phyloP scores from a whole-genome alignment of 2,888 invertebrate species.

The Melanargia galathea region DNA sequence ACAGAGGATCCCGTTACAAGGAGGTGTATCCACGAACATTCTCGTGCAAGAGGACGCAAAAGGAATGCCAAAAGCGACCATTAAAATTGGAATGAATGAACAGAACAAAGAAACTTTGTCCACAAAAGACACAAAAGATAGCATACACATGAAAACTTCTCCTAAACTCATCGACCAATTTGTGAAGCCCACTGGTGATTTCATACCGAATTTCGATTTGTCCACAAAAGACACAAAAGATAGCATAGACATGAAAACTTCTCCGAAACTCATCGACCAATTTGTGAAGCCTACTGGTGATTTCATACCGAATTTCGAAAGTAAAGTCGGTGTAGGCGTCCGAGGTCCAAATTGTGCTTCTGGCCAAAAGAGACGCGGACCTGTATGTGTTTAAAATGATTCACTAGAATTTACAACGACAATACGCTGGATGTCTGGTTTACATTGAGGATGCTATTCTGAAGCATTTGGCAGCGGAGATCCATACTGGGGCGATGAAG shows the following conservation, averaged over 20 bases:
- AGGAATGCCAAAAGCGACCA: conserved; percentile 20
- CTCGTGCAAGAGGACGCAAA: conserved; percentile 31
- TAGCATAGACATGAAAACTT: not conserved
- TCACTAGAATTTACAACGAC: not conserved
- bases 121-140: not conserved
- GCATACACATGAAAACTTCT: not conserved
- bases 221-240: not conserved
- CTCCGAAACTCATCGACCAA: conserved; percentile 20
- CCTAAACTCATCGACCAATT: conserved; percentile 23
- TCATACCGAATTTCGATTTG: conserved; percentile 25
- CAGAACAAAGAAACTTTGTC: conserved; percentile 2
- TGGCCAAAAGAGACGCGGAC: conserved; percentile 30
- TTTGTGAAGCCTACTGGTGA: conserved; percentile 13
- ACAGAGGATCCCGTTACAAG: conserved; percentile 32
- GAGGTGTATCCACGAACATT: conserved; percentile 31
- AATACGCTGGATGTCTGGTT: too few species aligned
- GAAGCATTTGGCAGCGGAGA: too few species aligned
- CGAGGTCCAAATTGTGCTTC: conserved; percentile 19
- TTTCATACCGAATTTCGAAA: conserved; percentile 26
- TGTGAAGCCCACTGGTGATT: conserved; percentile 5
- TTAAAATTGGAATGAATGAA: conserved; percentile 29
- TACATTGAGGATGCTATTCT: too few species aligned
- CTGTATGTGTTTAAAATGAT: conserved; percentile 18
- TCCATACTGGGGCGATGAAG: too few species aligned
- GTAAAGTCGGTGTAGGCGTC: conserved; percentile 18